These are phyloP conservation scores for Sminthurides aquaticus DNA, from an alignment of 2,888 invertebrate species.

Conservation along the genomic window DNA sequence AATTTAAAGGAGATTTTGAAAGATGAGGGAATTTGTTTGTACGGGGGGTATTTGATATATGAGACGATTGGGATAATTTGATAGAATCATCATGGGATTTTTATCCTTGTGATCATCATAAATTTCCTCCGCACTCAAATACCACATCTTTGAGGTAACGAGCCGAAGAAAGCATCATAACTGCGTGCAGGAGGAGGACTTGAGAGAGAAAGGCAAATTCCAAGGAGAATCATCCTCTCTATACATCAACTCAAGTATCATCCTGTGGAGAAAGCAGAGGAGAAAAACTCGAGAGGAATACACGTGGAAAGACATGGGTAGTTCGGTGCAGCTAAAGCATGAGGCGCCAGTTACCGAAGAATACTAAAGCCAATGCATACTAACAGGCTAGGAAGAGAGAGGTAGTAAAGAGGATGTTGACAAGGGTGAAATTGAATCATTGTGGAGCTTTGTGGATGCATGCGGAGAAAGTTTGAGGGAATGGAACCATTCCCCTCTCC, in stretches of 20 bases:
- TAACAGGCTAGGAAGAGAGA: too few relatives aligned
- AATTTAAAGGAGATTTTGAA: neutral
- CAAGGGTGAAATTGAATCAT: neutral
- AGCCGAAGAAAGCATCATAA: neutral
- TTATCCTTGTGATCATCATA: neutral
- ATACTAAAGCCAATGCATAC: too few relatives aligned
- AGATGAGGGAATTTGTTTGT: constrained; percentile 2
- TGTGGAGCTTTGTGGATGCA: neutral
- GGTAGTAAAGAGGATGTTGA: too few relatives aligned
- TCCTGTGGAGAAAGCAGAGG: too few relatives aligned
- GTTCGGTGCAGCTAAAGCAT: too few relatives aligned
- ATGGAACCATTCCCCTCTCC: too few relatives aligned
- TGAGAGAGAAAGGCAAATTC: too few relatives aligned
- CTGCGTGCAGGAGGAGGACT: neutral
- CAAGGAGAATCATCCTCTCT: too few relatives aligned
- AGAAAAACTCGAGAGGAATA: too few relatives aligned
- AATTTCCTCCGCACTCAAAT: neutral
- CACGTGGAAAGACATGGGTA: too few relatives aligned
- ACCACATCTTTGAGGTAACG: neutral
- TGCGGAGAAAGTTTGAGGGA: neutral
- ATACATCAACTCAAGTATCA: too few relatives aligned
- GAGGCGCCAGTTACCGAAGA: too few relatives aligned
- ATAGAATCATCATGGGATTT: constrained; percentile 7
- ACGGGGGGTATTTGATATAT: neutral
- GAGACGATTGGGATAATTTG: neutral